These are phyloP conservation scores for Alligator sinensis DNA, from an alignment of 2,113 vertebrate genomes.

Conservation along the genomic window DNA sequence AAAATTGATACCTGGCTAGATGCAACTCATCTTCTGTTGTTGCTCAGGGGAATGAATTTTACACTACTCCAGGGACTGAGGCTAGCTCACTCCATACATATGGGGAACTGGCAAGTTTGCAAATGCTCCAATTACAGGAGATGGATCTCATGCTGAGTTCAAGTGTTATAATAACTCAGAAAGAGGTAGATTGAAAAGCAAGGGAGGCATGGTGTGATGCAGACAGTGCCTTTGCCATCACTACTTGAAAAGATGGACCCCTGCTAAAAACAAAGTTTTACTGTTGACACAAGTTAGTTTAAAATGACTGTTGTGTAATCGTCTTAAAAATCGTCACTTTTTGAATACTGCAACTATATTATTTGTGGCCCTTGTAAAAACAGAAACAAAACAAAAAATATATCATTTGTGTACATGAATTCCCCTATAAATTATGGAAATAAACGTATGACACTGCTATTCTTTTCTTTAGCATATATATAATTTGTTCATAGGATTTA, in stretches of 20 bases:
- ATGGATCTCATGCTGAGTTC: not conserved
- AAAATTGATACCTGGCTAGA: not conserved
- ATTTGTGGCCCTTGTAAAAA: not conserved
- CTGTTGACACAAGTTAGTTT: not conserved
- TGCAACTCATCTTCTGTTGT: not conserved
- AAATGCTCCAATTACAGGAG: not conserved
- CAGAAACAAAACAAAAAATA: not conserved
- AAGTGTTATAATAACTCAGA: not conserved
- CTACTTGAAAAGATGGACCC: not conserved
- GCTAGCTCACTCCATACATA: not conserved
- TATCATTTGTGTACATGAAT: accelerated
- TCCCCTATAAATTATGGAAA: not conserved
- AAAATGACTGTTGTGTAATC: not conserved
- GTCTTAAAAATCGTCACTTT: not conserved
- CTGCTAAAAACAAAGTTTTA: not conserved
- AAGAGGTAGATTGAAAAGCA: not conserved
- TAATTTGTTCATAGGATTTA: not conserved
- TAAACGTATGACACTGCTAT: not conserved
- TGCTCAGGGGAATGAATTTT: conserved; percentile 20
- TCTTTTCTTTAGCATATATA: not conserved
- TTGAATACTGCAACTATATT: not conserved
- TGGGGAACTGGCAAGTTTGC: conserved; percentile 10
- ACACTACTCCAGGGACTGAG: not conserved
- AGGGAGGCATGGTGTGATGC: not conserved
- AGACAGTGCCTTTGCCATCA: not conserved